Conservation (phyloP, 2,797 vertebrate species). For the Helicolenus hilgendorfi region DNA sequence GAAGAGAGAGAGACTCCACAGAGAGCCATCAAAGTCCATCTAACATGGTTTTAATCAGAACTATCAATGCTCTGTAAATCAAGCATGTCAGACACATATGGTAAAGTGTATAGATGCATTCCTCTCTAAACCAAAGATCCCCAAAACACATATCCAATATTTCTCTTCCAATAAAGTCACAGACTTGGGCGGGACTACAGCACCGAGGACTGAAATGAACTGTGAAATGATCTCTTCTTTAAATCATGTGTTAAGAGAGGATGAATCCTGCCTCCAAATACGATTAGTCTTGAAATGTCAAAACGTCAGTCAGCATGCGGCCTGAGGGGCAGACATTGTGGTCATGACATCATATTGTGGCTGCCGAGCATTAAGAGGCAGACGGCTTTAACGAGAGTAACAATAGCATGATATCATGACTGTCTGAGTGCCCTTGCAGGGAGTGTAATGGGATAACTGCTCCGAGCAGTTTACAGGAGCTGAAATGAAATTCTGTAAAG, state of each 20-base stretch:
- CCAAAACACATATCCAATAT: constrained; percentile 55
- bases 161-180: constrained; percentile 54
- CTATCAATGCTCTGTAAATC: constrained; percentile 76
- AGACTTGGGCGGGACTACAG: not conserved
- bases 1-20: constrained; percentile 27
- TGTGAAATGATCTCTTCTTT: constrained; percentile 1
- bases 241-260: constrained; percentile 16
- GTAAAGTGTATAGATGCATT: constrained; percentile 66
- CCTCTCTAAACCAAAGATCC: constrained; percentile 51
- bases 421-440: constrained; percentile 72
- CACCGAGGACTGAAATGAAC: not conserved
- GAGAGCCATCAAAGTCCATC: constrained; percentile 53
- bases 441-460: constrained; percentile 75
- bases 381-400: constrained; percentile 77
- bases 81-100: constrained; percentile 67
- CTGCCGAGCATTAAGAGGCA: constrained; percentile 35
- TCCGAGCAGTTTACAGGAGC: constrained; percentile 70
- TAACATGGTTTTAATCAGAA: constrained; percentile 73
- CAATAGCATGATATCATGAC: constrained; percentile 77
- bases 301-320: constrained; percentile 41
- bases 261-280: constrained; percentile 29
- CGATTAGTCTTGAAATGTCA: constrained; percentile 41
- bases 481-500: constrained; percentile 49
- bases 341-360: constrained; percentile 65
- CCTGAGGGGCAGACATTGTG: constrained; percentile 45